These are phyloP conservation scores for Dryobates pubescens DNA, from an alignment of 2,797 vertebrate genomes.

Conservation along the genomic window DNA sequence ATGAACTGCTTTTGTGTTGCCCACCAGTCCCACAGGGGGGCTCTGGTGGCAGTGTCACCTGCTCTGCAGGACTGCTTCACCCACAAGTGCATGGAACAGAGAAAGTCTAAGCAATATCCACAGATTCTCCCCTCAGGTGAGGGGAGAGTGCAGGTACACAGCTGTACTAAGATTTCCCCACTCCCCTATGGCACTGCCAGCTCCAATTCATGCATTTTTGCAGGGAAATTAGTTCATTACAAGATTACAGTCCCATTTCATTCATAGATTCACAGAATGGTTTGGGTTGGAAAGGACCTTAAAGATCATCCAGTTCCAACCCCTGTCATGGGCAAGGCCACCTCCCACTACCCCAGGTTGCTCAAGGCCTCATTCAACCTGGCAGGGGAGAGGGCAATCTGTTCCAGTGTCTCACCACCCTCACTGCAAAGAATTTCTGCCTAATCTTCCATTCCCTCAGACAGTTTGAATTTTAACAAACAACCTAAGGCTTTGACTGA, in stretches of 20 bases:
- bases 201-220: neutral
- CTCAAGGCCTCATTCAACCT: no score
- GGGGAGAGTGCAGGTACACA: neutral
- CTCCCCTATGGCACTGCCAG: neutral
- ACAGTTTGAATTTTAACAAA: neutral
- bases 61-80: neutral
- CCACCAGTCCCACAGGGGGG: neutral
- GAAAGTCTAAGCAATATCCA: neutral
- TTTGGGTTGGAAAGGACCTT: no score
- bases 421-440: no score
- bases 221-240: neutral
- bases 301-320: no score
- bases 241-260: neutral
- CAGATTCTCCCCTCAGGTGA: neutral
- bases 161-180: neutral
- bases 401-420: no score
- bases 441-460: neutral
- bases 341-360: no score
- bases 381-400: no score
- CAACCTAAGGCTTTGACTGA: neutral
- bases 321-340: no score
- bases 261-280: no score
- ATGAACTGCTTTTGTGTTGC: neutral
- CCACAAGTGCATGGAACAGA: neutral
- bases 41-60: neutral